Conservation (phyloP, 1,140 invertebrate genomes). For the Littorina saxatilis region DNA sequence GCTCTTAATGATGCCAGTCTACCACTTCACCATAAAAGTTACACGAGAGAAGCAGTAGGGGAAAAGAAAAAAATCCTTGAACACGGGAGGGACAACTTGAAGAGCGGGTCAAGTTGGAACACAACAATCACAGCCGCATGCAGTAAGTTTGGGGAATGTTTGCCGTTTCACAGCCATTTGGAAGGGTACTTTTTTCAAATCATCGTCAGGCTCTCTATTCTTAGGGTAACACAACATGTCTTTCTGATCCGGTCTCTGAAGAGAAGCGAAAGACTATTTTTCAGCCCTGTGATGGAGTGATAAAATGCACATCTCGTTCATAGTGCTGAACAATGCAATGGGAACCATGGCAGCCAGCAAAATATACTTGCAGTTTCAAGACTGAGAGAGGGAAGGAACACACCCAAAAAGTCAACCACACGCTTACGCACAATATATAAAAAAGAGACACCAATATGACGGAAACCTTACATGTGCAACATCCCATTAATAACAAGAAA, state of each 20-base stretch:
- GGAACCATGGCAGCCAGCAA: too few species aligned
- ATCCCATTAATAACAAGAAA: slow-evolving; percentile 29
- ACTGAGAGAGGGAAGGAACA: too few species aligned
- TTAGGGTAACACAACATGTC: too few species aligned
- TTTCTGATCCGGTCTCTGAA: too few species aligned
- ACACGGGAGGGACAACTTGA: too few species aligned
- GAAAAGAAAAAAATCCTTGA: not conserved
- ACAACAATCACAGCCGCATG: slow-evolving; percentile 6
- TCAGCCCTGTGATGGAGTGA: too few species aligned
- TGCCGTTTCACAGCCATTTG: not conserved
- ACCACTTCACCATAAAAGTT: not conserved
- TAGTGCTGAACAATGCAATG: too few species aligned
- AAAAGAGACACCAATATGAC: not conserved
- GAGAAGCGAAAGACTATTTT: too few species aligned
- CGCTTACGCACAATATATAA: not conserved
- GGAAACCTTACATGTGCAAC: slow-evolving; percentile 22
- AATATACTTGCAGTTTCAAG: too few species aligned
- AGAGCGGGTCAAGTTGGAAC: not conserved
- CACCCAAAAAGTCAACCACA: not conserved
- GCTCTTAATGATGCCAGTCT: not conserved
- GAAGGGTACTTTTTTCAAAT: too few species aligned
- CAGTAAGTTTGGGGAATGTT: slow-evolving; percentile 3
- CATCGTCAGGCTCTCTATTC: too few species aligned
- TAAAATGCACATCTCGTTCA: too few species aligned
- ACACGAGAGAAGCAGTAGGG: not conserved